Percentiles rank a stretch among this genome's conserved stretches.
Conservation (phyloP, 2,888 invertebrate species). For the Lathronympha strigana region DNA sequence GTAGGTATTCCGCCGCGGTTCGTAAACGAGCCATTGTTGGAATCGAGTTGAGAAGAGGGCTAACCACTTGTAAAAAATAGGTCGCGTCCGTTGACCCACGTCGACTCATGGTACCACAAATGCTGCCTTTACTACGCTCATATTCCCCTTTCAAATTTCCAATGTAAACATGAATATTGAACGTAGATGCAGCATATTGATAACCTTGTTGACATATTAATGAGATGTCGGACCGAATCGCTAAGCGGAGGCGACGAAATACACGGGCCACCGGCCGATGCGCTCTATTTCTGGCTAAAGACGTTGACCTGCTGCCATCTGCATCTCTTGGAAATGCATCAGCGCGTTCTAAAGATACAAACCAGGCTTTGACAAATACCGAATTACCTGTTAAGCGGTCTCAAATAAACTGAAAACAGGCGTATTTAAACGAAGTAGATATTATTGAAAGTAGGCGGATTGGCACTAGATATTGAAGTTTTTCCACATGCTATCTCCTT, state of each 20-base stretch:
- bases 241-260: constrained; percentile 72
- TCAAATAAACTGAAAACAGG: constrained; percentile 16
- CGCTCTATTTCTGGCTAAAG: constrained; percentile 73
- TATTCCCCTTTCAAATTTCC: constrained; percentile 37
- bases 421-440: constrained; percentile 2
- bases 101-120: constrained; percentile 51
- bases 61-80: constrained; percentile 68
- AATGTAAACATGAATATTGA: constrained; percentile 59
- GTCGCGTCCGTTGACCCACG: constrained; percentile 71
- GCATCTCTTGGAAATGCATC: constrained; percentile 61
- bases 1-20: constrained; percentile 25
- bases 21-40: constrained; percentile 59
- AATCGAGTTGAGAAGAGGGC: constrained; percentile 69
- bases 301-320: constrained; percentile 75
- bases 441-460: constrained; percentile 19
- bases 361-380: constrained; percentile 39
- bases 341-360: constrained; percentile 52
- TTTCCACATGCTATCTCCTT: constrained; percentile 33
- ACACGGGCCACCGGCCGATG: constrained; percentile 70
- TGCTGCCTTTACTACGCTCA: constrained; percentile 30
- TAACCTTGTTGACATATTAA: constrained; percentile 78
- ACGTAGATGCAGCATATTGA: constrained; percentile 67
- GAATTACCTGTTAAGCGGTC: constrained; percentile 31
- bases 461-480: constrained; percentile 31
- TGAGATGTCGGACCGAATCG: constrained; percentile 72